A percentile compares a stretch with the other conserved stretches of the same genome.
Conservation (phyloP, 53 echinoderm and acorn worm species). For the Temnopleurus reevesii region DNA sequence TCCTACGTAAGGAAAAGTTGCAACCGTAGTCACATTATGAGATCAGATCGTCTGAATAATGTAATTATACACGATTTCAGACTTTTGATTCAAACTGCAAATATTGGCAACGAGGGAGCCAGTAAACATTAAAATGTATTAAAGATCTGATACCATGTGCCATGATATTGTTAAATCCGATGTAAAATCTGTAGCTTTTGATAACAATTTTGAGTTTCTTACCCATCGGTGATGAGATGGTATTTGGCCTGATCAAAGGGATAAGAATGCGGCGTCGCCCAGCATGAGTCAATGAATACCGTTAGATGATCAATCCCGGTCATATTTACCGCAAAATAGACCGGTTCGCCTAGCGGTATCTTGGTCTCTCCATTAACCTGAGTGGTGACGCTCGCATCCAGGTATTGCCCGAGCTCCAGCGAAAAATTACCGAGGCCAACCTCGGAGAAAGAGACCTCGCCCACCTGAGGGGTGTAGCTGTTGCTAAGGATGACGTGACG, state of each 20-base stretch:
- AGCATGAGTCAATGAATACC: conserved; percentile 44
- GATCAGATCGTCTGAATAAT: too few relatives aligned
- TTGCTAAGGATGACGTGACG: conserved; percentile 40
- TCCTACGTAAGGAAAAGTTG: too few relatives aligned
- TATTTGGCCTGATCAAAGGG: conserved; percentile 49
- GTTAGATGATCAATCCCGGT: conserved; percentile 32
- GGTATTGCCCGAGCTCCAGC: conserved; percentile 22
- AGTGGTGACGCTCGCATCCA: not conserved
- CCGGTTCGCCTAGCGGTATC: conserved; percentile 18
- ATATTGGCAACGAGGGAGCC: too few relatives aligned
- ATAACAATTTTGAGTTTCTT: not conserved
- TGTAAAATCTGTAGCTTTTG: too few relatives aligned
- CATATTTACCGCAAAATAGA: conserved; percentile 34
- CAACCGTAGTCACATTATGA: too few relatives aligned
- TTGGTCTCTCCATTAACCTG: not conserved
- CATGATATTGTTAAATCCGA: too few relatives aligned
- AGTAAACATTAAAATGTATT: too few relatives aligned
- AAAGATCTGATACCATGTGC: too few relatives aligned
- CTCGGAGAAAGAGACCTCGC: conserved; percentile 40
- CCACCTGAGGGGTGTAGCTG: conserved; percentile 25
- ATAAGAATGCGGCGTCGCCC: conserved; percentile 49
- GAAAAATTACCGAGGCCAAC: conserved; percentile 22
- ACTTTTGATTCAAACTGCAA: too few relatives aligned
- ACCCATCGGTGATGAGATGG: conserved; percentile 35
- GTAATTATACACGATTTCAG: too few relatives aligned